Evolutionary conservation across 2,888 invertebrate genomes (phyloP).

Genomic region (Hirudinaria manillensis): DNA sequence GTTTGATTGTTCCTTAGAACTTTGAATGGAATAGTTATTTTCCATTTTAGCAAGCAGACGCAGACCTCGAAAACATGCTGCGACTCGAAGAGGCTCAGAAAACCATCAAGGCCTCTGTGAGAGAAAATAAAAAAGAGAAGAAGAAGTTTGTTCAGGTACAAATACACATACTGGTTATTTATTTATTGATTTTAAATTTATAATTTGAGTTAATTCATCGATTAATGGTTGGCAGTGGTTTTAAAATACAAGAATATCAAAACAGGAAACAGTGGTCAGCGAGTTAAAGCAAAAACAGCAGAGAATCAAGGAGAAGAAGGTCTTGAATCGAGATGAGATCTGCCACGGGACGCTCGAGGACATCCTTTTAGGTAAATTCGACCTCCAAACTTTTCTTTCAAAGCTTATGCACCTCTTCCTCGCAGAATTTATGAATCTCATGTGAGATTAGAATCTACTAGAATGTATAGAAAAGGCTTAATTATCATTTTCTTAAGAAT

Average conservation of each 20-base stretch:
- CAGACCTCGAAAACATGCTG: slow-evolving; percentile 84
- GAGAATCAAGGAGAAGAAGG: slow-evolving; percentile 84
- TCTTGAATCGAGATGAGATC: slow-evolving; percentile 89
- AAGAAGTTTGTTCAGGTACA: slow-evolving; percentile 26
- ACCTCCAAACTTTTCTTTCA: not conserved
- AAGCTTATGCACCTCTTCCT: not conserved
- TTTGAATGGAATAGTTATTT: no score
- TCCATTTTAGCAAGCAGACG: slow-evolving; percentile 70
- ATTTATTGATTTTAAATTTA: not conserved
- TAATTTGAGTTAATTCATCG: not conserved
- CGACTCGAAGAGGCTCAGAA: slow-evolving; percentile 65
- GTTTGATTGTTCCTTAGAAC: no score
- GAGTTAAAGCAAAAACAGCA: slow-evolving; percentile 78
- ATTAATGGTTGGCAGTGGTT: not conserved
- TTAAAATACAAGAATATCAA: no score
- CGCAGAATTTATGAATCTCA: not conserved
- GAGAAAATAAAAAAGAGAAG: slow-evolving; percentile 29
- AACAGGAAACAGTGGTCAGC: slow-evolving; percentile 49
- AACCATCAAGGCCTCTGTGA: slow-evolving; percentile 43
- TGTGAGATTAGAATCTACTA: not conserved
- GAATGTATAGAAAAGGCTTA: no score
- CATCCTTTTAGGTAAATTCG: slow-evolving; percentile 65
- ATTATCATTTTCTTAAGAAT: no score
- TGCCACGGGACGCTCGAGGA: slow-evolving; percentile 95
- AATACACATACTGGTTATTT: not conserved